These are phyloP conservation scores for Lineus longissimus DNA, from an alignment of 1,140 invertebrate species.

Conservation along the genomic window DNA sequence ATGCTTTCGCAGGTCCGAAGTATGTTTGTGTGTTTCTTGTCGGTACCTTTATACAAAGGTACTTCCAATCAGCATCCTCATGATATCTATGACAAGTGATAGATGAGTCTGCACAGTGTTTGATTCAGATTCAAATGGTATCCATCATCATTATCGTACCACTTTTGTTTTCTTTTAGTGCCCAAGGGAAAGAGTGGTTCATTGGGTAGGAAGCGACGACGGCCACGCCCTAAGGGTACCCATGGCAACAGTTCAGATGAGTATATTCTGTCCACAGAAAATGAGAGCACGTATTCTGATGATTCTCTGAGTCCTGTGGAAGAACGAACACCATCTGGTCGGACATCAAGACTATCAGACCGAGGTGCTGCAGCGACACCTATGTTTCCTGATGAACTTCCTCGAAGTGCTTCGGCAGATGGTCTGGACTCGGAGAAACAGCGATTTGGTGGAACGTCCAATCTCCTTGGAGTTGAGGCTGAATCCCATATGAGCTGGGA, in stretches of 20 bases:
- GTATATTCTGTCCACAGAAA: conserved; percentile 38
- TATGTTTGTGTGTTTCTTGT: no score
- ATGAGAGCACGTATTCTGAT: conserved; percentile 40
- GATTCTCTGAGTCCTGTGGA: conserved; percentile 25
- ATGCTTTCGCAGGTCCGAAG: no score
- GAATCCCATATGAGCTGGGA: neutral
- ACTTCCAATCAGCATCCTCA: no score
- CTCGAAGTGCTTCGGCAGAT: neutral
- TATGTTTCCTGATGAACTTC: neutral
- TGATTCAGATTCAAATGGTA: no score
- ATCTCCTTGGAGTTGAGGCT: neutral
- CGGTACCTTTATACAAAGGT: no score
- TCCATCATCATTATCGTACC: no score
- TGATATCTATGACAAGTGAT: no score
- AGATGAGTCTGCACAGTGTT: no score
- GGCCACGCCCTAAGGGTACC: conserved; percentile 20
- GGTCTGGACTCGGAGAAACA: neutral
- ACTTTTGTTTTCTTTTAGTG: no score
- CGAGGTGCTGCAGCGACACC: neutral
- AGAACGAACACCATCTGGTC: neutral
- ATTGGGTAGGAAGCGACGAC: conserved; percentile 27
- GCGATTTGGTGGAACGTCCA: neutral
- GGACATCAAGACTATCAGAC: neutral
- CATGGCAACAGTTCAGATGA: conserved; percentile 37
- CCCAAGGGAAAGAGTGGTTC: no score